Evolutionary conservation across 2,888 invertebrate genomes (phyloP), one percentile per base, ranked within the genome.

Genomic region (Ecliptopera silaceata): DNA sequence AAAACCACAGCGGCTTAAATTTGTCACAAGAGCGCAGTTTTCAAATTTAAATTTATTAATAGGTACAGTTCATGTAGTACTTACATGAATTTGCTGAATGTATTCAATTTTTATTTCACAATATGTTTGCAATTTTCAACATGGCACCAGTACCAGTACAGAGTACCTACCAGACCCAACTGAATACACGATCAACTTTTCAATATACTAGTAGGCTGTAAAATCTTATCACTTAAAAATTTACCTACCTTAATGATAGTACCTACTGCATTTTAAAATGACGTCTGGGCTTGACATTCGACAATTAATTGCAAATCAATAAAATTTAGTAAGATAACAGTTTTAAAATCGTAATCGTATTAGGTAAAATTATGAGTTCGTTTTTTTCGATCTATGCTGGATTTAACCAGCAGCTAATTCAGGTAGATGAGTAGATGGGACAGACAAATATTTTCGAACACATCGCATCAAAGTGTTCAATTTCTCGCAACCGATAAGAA

Each of bases 21-120:
- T 36, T 1, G 12, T 6, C 2, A 36, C 36, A 15, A 15, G 36
- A 36, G 15, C 1, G 36, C 15, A 6, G 8, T 10, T 36, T 36
- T 36, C 15, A 36, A 6, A 31, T 26, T 26, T 6, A 15, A 36
- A 36, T 15, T 12, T 6, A 13, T 8, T 8, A 6, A 13, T 5
- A 13, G 1, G 6, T 4, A 6, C 10, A 26, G 12, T 34, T 15
- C 2, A 6, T 32, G n/a, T 4, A 13, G 6, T 43, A 50, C 43
- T 26, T 50, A 51, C 51, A 38, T 44, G 42, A 22, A 26, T 26
- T 50, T 34, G 22, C 17, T 38, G 38, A 12, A 39, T n/a, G 29
- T n/a, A 26, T 26, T 5, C 2, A 45, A 22, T 29, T 29, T 4
- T 29, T 17, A 10, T 26, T 20, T 6, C 15, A 41, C 12, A 13